These are phyloP conservation scores for Spialia ferax DNA, from an alignment of 2,888 invertebrate species.

Conservation along the genomic window DNA sequence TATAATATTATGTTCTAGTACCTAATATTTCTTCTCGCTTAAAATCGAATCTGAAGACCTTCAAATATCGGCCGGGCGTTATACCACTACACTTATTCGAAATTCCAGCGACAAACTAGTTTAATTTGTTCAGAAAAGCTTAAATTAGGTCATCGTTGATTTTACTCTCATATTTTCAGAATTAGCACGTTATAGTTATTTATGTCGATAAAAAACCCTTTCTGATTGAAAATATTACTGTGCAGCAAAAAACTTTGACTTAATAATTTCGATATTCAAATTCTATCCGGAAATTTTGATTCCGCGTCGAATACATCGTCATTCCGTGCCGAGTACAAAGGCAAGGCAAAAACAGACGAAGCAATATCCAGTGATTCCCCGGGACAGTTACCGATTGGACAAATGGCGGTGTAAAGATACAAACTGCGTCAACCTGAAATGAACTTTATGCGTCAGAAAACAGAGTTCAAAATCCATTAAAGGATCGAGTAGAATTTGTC, in stretches of 20 bases:
- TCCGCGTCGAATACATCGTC: constrained; percentile 54
- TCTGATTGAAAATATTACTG: constrained; percentile 2
- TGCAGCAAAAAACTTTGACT: constrained; percentile 26
- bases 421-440: constrained; percentile 43
- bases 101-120: no score
- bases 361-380: constrained; percentile 68
- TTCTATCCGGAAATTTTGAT: constrained; percentile 49
- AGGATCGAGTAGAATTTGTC: constrained; percentile 27
- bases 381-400: constrained; percentile 59
- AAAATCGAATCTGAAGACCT: no score
- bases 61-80: no score
- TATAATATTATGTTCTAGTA: no score
- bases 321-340: constrained; percentile 51
- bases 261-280: constrained; percentile 42
- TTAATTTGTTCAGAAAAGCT: no score
- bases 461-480: constrained; percentile 16
- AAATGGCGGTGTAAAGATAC: constrained; percentile 52
- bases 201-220: no score
- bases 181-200: no score
- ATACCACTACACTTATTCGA: no score
- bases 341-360: constrained; percentile 63
- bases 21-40: no score
- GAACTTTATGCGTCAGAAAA: constrained; percentile 26
- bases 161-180: no score
- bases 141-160: no score